Conservation (phyloP, 2,888 invertebrate species). For the Hartigia nigra region DNA sequence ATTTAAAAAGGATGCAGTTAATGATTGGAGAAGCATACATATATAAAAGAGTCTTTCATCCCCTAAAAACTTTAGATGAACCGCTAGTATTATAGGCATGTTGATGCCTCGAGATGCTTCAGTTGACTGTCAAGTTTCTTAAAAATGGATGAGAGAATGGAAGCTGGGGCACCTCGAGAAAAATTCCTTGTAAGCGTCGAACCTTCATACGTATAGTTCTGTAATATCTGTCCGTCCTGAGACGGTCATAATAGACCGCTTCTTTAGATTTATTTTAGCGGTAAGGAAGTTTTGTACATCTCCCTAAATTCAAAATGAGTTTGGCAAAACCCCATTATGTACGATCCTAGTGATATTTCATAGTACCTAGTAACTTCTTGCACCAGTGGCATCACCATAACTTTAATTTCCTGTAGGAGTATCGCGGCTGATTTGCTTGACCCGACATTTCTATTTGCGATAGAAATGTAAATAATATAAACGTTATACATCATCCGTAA, state of each 20-base stretch:
- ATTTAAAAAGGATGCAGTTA: no score
- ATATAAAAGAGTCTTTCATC: no score
- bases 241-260: conserved; percentile 1
- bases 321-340: background rate
- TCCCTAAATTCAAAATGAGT: background rate
- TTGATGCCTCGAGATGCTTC: no score
- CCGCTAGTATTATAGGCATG: no score
- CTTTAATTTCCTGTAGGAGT: background rate
- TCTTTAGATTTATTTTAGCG: conserved; percentile 7
- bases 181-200: no score
- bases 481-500: background rate
- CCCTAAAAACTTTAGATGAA: no score
- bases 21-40: no score
- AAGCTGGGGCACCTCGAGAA: no score
- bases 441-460: background rate
- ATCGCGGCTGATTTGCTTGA: background rate
- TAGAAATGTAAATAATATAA: background rate
- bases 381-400: no score
- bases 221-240: background rate
- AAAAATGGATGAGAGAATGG: no score
- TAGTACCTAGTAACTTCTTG: background rate
- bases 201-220: background rate
- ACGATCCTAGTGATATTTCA: background rate
- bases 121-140: no score
- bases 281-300: conserved; percentile 2